phyloP scores from a whole-genome alignment of 2,888 invertebrate genomes.

The Linnaemya tessellans region DNA sequence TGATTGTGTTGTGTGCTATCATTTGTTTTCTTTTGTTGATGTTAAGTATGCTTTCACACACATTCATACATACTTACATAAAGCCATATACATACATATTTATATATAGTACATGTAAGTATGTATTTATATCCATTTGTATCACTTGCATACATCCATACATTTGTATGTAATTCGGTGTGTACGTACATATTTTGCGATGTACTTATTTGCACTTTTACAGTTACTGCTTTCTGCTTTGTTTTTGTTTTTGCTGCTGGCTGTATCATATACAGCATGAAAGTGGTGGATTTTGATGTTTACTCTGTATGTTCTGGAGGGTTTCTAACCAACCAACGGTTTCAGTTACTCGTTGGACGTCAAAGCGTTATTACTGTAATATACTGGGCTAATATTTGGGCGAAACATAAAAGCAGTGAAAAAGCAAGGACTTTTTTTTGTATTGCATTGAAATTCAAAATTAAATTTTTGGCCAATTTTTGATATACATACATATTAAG shows the following conservation, averaged over 20 bases:
- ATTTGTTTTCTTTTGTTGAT: not conserved
- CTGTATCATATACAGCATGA: slow-evolving; percentile 23
- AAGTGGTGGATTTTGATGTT: slow-evolving; percentile 42
- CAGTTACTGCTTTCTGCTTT: slow-evolving; percentile 41
- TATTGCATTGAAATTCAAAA: too few relatives aligned
- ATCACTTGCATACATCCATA: not conserved
- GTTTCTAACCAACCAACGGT: slow-evolving; percentile 60
- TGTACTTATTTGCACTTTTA: slow-evolving; percentile 38
- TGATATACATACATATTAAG: too few relatives aligned
- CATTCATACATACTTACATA: too few relatives aligned
- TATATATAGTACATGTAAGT: not conserved
- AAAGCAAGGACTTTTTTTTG: slow-evolving; percentile 30
- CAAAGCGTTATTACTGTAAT: slow-evolving; percentile 51
- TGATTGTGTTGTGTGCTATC: not conserved
- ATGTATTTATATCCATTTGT: not conserved
- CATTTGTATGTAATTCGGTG: too few relatives aligned
- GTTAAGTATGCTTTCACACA: too few relatives aligned
- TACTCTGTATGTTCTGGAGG: slow-evolving; percentile 49
- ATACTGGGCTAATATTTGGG: not conserved
- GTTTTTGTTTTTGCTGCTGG: slow-evolving; percentile 14
- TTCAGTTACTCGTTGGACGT: slow-evolving; percentile 67
- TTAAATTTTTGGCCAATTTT: not conserved
- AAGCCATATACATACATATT: not conserved
- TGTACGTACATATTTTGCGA: not conserved
- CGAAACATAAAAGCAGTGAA: not conserved